A percentile compares a stretch with the other conserved stretches of the same genome.
These are phyloP conservation scores for Oncorhynchus mykiss DNA, from an alignment of 2,113 vertebrate genomes.

Conservation along the genomic window DNA sequence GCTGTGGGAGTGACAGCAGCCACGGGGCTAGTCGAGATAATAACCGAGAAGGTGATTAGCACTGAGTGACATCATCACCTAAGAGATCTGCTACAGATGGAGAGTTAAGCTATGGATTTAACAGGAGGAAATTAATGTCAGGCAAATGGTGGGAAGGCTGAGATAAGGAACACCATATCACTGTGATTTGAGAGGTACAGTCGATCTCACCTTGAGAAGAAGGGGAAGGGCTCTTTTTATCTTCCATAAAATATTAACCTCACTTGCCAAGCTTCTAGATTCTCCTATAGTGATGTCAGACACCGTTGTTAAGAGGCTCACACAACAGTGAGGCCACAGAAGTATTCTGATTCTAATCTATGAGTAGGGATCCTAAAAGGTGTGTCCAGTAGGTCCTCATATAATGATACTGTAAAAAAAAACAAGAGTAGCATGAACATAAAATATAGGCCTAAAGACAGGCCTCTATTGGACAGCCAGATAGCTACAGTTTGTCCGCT, in stretches of 20 bases:
- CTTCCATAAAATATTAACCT: too few species aligned
- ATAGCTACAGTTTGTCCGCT: slow-evolving; percentile 7
- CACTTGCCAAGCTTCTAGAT: too few species aligned
- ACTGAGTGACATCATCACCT: slow-evolving; percentile 9
- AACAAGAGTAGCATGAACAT: neutral
- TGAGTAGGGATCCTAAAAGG: too few species aligned
- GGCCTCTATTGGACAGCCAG: neutral
- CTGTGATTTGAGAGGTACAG: neutral
- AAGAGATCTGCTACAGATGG: neutral
- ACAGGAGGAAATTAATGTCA: slow-evolving; percentile 7
- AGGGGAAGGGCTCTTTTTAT: too few species aligned
- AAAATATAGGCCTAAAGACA: neutral
- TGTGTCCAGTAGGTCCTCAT: neutral
- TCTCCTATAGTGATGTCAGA: too few species aligned
- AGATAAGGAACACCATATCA: slow-evolving; percentile 1
- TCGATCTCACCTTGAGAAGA: neutral
- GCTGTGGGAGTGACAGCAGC: slow-evolving; percentile 29
- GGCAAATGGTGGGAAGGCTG: neutral
- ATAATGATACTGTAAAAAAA: too few species aligned
- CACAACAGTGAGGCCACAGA: too few species aligned
- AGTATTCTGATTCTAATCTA: too few species aligned
- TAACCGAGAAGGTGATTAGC: slow-evolving; percentile 5
- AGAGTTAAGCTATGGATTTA: neutral
- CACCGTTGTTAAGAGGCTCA: too few species aligned
- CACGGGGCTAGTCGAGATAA: neutral